Base-by-base conservation (phyloP, 2,888 invertebrate species). In the Ectropis crepuscularia region DNA sequence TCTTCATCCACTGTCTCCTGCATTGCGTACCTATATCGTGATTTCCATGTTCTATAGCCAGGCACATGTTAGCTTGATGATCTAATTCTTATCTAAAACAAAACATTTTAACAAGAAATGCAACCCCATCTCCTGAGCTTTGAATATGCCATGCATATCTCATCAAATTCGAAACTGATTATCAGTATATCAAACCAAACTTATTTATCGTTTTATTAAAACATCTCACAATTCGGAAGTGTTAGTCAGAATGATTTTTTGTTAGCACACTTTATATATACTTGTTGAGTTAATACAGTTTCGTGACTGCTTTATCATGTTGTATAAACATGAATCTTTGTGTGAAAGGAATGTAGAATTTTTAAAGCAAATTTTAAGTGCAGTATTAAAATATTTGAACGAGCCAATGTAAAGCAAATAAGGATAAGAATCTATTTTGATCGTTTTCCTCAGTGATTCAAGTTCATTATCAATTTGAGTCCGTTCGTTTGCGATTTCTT, bases 231-330 rank as follows among this genome's bases (percentile, higher is more conserved):
- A 50, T 50, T 59, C 55, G 38, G 48, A 53, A 57, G 49, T 46
- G 43, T 28, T 12, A 9, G 37, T 46, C 11, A 12, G 39, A 37
- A 50, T 46, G 11, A 41, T 54, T 46, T n/a, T 8, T 49, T 43
- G 36, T 61, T 61, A 67, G 59, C 63, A 61, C 61, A 41, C 43
- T 42, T 51, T 48, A 47, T 53, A n/a, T 54, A 57, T 58, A 51
- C 10, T 28, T 39, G 55, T 12, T 39, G 28, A 41, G 55, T 55
- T 47, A 55, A 46, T 46, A 47, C 12, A 47, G 39, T 36, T 46
- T 67, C 71, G 71, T 71, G 71, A 69, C 65, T 47, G 43, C 10
- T 54, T 67, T 42, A 43, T 69, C 53, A 61, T 43, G 51, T n/a
- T 45, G 54, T 42, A 46, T 12, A 53, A 53, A 58, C 39, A 59